Conservation (phyloP, 2,888 invertebrate genomes). For the Endotricha flammealis region DNA sequence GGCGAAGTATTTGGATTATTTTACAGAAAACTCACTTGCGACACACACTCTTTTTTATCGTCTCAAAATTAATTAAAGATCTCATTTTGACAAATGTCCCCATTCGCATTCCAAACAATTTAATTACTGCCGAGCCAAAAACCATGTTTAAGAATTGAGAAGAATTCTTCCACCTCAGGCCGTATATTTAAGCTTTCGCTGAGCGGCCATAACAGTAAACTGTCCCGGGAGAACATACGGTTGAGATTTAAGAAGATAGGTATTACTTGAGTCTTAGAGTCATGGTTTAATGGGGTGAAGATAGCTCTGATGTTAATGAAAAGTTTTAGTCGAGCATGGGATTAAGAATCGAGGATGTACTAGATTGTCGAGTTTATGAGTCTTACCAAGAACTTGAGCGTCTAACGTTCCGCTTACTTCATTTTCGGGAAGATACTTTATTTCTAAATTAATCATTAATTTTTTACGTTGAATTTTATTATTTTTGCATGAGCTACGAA, state of each 20-base stretch:
- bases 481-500: too few species aligned
- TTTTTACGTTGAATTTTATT: too few species aligned
- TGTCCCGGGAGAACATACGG: slow-evolving; percentile 44
- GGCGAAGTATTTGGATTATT: too few species aligned
- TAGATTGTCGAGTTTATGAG: slow-evolving; percentile 7
- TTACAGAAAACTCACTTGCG: too few species aligned
- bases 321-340: slow-evolving; percentile 31
- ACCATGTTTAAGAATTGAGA: slow-evolving; percentile 13
- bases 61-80: too few species aligned
- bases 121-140: slow-evolving; percentile 3
- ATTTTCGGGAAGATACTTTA: not conserved
- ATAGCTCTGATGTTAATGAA: slow-evolving; percentile 42
- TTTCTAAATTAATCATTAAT: not conserved
- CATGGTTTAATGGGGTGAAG: slow-evolving; percentile 43
- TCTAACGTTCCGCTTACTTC: not conserved
- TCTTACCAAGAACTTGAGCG: not conserved
- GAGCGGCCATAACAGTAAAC: slow-evolving; percentile 61
- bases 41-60: too few species aligned
- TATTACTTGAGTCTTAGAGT: slow-evolving; percentile 39
- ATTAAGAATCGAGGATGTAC: slow-evolving; percentile 4
- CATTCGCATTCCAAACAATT: not conserved
- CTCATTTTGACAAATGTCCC: too few species aligned
- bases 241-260: slow-evolving; percentile 44
- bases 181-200: slow-evolving; percentile 48
- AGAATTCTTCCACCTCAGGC: slow-evolving; percentile 41